Conservation (phyloP, 2,888 invertebrate genomes). For the Subacronicta megacephala region DNA sequence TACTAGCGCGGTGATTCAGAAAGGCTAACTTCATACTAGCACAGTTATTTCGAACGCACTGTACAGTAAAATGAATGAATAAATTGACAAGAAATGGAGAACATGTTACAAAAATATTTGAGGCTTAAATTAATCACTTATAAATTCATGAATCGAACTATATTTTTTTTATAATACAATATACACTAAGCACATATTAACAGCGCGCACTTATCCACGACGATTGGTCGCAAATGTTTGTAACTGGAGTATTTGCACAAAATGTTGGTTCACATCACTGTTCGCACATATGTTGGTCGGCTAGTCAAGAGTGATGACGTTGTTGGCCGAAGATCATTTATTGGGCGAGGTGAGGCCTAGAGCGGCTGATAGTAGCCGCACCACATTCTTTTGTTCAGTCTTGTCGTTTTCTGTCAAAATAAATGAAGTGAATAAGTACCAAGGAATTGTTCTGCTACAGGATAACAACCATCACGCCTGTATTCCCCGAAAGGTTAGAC, state of each 20-base stretch:
- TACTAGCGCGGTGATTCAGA: too few species aligned
- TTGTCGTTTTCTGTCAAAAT: constrained; percentile 91
- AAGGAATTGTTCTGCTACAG: too few species aligned
- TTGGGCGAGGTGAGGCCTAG: constrained; percentile 90
- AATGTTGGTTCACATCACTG: constrained; percentile 12
- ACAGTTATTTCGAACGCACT: too few species aligned
- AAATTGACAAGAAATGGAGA: constrained; percentile 4
- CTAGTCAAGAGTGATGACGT: constrained; percentile 3
- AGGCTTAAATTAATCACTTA: constrained; percentile 33
- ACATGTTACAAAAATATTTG: constrained; percentile 15
- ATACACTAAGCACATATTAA: constrained; percentile 46
- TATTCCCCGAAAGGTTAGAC: too few species aligned
- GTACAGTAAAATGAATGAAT: constrained; percentile 8
- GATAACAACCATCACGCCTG: too few species aligned
- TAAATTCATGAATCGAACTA: constrained; percentile 15
- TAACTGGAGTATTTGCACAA: constrained; percentile 15
- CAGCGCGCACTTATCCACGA: constrained; percentile 39
- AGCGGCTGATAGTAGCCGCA: constrained; percentile 94
- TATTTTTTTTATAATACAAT: constrained; percentile 25
- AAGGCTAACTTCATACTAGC: too few species aligned
- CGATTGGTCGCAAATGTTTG: constrained; percentile 34
- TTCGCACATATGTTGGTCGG: constrained; percentile 19
- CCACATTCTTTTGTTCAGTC: constrained; percentile 94
- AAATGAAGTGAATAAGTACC: background rate
- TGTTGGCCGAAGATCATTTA: constrained; percentile 73